phyloP scores from a whole-genome alignment of 2,888 invertebrate species.

The Lycia hirtaria region DNA sequence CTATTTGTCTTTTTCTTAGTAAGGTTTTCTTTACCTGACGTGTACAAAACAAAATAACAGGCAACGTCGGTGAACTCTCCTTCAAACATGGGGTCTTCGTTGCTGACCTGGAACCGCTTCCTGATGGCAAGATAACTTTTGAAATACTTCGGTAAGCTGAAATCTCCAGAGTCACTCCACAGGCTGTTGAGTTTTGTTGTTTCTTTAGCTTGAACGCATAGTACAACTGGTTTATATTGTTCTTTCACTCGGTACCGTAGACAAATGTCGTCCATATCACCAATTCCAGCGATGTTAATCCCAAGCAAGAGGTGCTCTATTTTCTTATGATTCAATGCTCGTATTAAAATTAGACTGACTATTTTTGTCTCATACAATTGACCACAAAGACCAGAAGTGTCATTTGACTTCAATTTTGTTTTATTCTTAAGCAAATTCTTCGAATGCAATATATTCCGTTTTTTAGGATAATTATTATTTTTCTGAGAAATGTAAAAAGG shows the following conservation, averaged over 20 bases:
- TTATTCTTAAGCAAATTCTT: neutral
- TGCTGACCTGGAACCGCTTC: too few species aligned
- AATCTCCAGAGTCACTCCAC: too few species aligned
- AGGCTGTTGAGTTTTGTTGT: too few species aligned
- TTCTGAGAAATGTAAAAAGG: neutral
- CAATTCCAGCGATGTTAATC: slow-evolving; percentile 52
- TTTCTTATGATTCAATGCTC: slow-evolving; percentile 44
- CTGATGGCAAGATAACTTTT: too few species aligned
- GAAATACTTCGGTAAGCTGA: too few species aligned
- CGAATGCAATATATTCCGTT: too few species aligned
- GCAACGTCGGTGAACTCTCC: too few species aligned
- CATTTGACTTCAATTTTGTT: slow-evolving; percentile 32
- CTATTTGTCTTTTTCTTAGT: too few species aligned
- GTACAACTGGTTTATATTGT: slow-evolving; percentile 36
- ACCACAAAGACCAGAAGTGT: slow-evolving; percentile 35
- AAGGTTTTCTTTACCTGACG: too few species aligned
- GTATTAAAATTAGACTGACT: slow-evolving; percentile 46
- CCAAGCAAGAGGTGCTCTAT: slow-evolving; percentile 48
- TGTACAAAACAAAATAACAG: too few species aligned
- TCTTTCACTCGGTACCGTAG: slow-evolving; percentile 44
- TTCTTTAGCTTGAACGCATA: too few species aligned
- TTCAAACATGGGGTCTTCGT: too few species aligned
- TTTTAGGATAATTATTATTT: neutral
- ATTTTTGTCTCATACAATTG: slow-evolving; percentile 47
- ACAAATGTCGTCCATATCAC: slow-evolving; percentile 53